Conservation (phyloP, 2,888 invertebrate genomes). For the Aquatica leii region DNA sequence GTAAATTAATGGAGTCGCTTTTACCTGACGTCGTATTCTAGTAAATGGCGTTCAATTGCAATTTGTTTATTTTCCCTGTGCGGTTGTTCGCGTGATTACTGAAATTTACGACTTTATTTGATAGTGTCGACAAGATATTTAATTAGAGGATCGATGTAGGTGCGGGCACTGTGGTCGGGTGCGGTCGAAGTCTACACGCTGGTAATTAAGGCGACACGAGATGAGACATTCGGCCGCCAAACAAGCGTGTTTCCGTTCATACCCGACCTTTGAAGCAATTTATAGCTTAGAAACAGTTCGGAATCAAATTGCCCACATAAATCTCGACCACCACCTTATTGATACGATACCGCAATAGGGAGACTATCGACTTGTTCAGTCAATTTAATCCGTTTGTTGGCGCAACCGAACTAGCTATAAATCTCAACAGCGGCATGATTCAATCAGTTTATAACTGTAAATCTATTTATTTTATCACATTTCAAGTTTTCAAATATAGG, state of each 20-base stretch:
- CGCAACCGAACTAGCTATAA: slow-evolving; percentile 38
- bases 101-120: slow-evolving; percentile 56
- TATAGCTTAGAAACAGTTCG: slow-evolving; percentile 49
- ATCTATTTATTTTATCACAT: slow-evolving; percentile 26
- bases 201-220: slow-evolving; percentile 55
- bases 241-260: slow-evolving; percentile 45
- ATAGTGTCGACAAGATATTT: slow-evolving; percentile 57
- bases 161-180: slow-evolving; percentile 54
- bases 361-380: slow-evolving; percentile 50
- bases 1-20: slow-evolving; percentile 11
- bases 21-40: slow-evolving; percentile 6
- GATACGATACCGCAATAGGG: slow-evolving; percentile 54
- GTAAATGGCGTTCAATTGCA: slow-evolving; percentile 34
- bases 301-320: slow-evolving; percentile 56
- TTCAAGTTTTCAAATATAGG: slow-evolving; percentile 3
- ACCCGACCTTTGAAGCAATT: slow-evolving; percentile 45
- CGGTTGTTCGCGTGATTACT: slow-evolving; percentile 49
- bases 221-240: slow-evolving; percentile 46
- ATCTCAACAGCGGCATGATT: slow-evolving; percentile 26
- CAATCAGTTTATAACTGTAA: slow-evolving; percentile 32
- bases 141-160: slow-evolving; percentile 56
- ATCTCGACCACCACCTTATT: slow-evolving; percentile 56
- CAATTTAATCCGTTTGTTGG: slow-evolving; percentile 50
- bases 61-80: slow-evolving; percentile 40
- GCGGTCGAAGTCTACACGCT: slow-evolving; percentile 50